Evolutionary conservation across 2,888 invertebrate species (phyloP), one percentile per base, ranked within the genome.

Genomic region (Peribatodes rhomboidaria): DNA sequence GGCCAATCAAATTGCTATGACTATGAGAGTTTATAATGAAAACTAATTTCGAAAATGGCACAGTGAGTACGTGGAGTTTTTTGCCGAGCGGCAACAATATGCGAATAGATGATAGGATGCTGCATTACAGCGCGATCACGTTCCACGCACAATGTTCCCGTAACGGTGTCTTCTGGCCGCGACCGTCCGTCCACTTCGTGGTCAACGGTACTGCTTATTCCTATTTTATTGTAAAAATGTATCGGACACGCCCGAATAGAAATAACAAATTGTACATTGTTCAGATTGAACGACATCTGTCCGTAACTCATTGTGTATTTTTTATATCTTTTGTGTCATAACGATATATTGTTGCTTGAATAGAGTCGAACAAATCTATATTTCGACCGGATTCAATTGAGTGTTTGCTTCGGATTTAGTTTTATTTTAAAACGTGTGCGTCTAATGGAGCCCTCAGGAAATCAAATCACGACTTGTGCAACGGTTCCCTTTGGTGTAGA

Each of bases 171-270:
- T 57, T 52, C 61, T 52, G 22, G 53, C 60, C 76, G 65, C 65
- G 65, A 55, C 64, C 58, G 76, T 56, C 73, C 71, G 77, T 78
- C 84, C 83, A 84, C 77, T 81, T 79, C 80, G 81, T 82, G 81
- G 76, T 82, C 82, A 86, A 86, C 86, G 87, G 86, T 86, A 85
- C 83, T 78, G 76, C 79, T 82, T 81, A 85, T 83, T 85, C 80
- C 78, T 77, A 83, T 82, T 85, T 86, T 83, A 82, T 88, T 85
- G 78, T 82, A 79, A 83, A 85, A 85, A 82, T 81, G 76, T 81
- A 77, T 80, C 76, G 73, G 77, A 75, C 77, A 80, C 79, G 79
- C 74, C 77, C 76, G 76, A 75, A 77, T 68, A 74, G 73, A 79
- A 79, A 82, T 83, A 84, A 81, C 78, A 82, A 85, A 81, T 83